These are phyloP conservation scores for Liopterus haemorrhoidalis DNA, from an alignment of 2,888 invertebrate species.

Conservation along the genomic window DNA sequence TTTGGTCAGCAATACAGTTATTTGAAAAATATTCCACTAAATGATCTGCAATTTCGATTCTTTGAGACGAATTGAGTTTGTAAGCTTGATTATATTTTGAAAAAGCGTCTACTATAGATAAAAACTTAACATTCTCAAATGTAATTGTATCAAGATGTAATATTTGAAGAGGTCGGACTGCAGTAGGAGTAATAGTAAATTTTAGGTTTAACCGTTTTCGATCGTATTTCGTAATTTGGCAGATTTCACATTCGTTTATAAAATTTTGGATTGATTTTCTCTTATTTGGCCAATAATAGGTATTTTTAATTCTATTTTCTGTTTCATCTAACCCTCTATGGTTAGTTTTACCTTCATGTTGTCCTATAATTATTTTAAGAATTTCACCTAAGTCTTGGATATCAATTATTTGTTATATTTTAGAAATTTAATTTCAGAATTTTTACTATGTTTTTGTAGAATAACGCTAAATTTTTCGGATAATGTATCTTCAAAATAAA, in stretches of 20 bases:
- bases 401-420: too few species aligned
- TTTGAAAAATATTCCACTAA: conserved; percentile 27
- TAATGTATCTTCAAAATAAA: too few species aligned
- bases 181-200: conserved; percentile 6
- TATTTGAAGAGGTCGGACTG: conserved; percentile 18
- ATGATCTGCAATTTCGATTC: conserved; percentile 24
- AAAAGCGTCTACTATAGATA: conserved; percentile 29
- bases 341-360: too few species aligned
- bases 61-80: conserved; percentile 14
- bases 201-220: conserved; percentile 2
- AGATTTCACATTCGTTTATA: conserved; percentile 1
- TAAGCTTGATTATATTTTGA: conserved; percentile 29
- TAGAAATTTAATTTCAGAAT: too few species aligned
- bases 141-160: conserved; percentile 21
- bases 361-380: too few species aligned
- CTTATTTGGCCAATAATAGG: conserved; percentile 1
- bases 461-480: too few species aligned
- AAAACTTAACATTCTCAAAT: conserved; percentile 19
- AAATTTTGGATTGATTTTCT: conserved; percentile 1
- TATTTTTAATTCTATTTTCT: conserved; percentile 1
- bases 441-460: too few species aligned
- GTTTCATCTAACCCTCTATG: too few species aligned
- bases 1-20: conserved; percentile 23
- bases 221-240: conserved; percentile 7
- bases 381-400: too few species aligned